Percentiles rank a stretch among this genome's conserved stretches.
Evolutionary conservation across 2,888 invertebrate species (phyloP).

Genomic region (Strigamia crassipes): DNA sequence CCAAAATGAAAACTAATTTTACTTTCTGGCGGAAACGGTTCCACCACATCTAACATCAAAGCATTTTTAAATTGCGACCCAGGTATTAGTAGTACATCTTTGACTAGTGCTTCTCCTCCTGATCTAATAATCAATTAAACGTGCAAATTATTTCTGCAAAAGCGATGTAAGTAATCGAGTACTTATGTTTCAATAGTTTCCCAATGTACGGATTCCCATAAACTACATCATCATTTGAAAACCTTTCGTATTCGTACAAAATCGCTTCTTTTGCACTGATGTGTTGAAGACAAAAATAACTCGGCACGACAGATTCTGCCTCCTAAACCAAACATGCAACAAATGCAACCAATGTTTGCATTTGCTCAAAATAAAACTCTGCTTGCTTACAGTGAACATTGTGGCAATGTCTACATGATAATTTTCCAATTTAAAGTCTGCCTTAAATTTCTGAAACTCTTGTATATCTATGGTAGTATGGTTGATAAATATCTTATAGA

Average conservation of each 20-base stretch:
- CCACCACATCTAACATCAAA: background rate
- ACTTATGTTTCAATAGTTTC: background rate
- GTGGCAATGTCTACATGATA: background rate
- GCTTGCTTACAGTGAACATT: background rate
- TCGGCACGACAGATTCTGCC: background rate
- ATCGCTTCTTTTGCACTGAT: background rate
- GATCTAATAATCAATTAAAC: background rate
- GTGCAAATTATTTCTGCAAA: background rate
- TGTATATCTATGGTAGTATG: background rate
- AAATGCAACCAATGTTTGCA: background rate
- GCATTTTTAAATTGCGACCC: background rate
- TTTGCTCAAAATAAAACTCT: background rate
- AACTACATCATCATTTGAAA: background rate
- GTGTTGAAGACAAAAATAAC: background rate
- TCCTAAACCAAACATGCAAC: background rate
- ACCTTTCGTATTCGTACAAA: background rate
- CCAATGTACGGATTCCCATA: background rate
- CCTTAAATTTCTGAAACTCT: slow-evolving; percentile 3
- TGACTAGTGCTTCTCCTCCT: background rate
- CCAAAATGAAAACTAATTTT: background rate
- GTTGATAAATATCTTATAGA: background rate
- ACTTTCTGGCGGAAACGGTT: background rate
- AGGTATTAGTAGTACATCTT: background rate
- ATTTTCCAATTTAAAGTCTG: background rate
- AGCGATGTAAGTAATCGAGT: background rate